These are phyloP conservation scores for Vulpes lagopus DNA, from an alignment of 2,113 vertebrate genomes.

Conservation along the genomic window DNA sequence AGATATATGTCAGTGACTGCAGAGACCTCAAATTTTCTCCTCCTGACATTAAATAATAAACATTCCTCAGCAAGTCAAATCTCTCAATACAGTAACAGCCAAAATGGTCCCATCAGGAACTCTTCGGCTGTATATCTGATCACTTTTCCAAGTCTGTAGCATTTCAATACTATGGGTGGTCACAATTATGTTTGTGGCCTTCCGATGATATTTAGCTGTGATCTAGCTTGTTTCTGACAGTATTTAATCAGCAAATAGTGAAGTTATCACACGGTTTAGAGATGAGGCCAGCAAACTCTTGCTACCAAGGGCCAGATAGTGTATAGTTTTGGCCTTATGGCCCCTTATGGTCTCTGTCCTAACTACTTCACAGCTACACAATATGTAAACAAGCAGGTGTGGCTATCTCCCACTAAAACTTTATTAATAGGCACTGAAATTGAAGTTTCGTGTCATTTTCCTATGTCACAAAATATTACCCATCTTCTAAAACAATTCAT, in stretches of 20 bases:
- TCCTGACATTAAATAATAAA: conserved; percentile 3
- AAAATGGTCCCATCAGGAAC: neutral
- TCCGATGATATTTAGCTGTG: neutral
- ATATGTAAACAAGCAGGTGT: neutral
- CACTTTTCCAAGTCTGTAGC: neutral
- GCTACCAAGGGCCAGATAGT: neutral
- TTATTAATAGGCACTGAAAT: neutral
- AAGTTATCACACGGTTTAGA: neutral
- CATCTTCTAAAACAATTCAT: neutral
- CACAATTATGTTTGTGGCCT: neutral
- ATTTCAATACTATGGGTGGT: neutral
- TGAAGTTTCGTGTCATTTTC: neutral
- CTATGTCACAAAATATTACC: neutral
- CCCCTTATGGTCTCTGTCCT: neutral
- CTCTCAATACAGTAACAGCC: neutral
- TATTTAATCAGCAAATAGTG: neutral
- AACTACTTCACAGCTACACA: neutral
- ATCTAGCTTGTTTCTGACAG: neutral
- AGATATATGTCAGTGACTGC: neutral
- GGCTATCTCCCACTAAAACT: neutral
- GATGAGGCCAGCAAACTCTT: neutral
- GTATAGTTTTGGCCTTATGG: neutral
- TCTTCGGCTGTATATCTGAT: neutral
- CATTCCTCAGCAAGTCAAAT: neutral
- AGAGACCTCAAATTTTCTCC: neutral